Base-by-base conservation (phyloP, 2,888 invertebrate genomes). In the Podabrus alpinus region DNA sequence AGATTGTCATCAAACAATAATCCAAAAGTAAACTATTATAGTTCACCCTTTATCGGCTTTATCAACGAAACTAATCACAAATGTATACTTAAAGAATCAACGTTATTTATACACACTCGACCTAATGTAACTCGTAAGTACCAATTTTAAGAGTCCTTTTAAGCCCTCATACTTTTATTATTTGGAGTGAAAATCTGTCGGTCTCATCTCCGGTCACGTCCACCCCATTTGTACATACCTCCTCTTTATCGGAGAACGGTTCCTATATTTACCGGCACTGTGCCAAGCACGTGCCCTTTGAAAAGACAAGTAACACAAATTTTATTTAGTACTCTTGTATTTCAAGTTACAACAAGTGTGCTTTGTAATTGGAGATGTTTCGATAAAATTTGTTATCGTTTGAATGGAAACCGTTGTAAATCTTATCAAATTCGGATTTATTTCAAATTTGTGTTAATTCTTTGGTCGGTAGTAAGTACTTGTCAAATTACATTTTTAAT, bases 121-220 rank as follows among this genome's bases (percentile, higher is more conserved):
- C 62, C 62, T 64, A 64, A 64, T 64, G 62, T 64, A 64, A 64
- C 62, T 64, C 21, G 13, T 19, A 59, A 68, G 45, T 68, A 25
- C 59, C 45, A 15, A 45, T 68, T 59, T 59, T 19, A 68, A 17
- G 59, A 17, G 68, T 16, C 15, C 29, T 59, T 66, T 24, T 66
- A 66, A 29, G 66, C 62, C 60, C 16, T 17, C 15, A 68, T 67
- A 70, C 67, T 74, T 68, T 68, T 73, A 69, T 71, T 75, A 71
- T 77, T 77, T 77, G 70, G 59, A 73, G 75, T 75, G 76, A 76
- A 80, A 80, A 80, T 80, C 80, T 77, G 69, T 60, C 71, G 25
- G 77, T 60, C 64, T 69, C 67, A 73, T 78, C 80, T 77, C 68
- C 62, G 73, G 74, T 78, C 78, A 77, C 77, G 80, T 78, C 78